These are phyloP conservation scores for Centropus unirufus DNA, from an alignment of 2,113 vertebrate species.

Conservation along the genomic window DNA sequence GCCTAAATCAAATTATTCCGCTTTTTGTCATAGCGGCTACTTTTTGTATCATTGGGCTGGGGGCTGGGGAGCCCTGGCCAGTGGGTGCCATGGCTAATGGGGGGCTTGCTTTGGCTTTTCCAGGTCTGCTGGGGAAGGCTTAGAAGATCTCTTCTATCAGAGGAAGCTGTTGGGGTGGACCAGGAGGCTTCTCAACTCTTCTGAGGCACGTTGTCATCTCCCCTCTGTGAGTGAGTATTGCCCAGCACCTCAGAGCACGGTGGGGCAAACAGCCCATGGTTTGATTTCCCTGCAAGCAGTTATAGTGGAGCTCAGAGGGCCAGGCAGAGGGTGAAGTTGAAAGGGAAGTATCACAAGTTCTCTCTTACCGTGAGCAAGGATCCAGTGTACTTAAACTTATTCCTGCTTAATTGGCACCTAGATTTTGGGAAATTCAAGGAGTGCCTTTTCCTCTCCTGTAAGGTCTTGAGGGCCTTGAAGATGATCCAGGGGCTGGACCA, in stretches of 20 bases:
- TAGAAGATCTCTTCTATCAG: background rate
- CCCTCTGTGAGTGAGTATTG: background rate
- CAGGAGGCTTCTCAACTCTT: background rate
- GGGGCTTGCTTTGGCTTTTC: background rate
- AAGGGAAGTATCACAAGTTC: background rate
- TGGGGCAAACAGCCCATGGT: accelerated
- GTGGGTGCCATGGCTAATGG: too few species aligned
- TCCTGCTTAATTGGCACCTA: background rate
- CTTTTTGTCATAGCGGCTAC: too few species aligned
- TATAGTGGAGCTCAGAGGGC: background rate
- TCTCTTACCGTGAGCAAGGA: background rate
- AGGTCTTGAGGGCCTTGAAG: too few species aligned
- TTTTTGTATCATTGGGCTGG: too few species aligned
- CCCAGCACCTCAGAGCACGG: accelerated
- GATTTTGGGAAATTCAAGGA: background rate
- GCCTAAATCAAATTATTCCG: too few species aligned
- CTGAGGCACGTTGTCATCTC: accelerated
- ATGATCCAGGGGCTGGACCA: too few species aligned
- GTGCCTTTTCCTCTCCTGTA: background rate
- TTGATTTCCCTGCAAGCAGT: background rate
- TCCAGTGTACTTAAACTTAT: background rate
- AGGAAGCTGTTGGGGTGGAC: background rate
- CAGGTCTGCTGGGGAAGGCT: background rate
- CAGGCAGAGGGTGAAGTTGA: background rate
- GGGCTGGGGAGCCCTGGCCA: accelerated